Base-by-base conservation (phyloP, 2,888 invertebrate species). In the Noctua fimbriata region DNA sequence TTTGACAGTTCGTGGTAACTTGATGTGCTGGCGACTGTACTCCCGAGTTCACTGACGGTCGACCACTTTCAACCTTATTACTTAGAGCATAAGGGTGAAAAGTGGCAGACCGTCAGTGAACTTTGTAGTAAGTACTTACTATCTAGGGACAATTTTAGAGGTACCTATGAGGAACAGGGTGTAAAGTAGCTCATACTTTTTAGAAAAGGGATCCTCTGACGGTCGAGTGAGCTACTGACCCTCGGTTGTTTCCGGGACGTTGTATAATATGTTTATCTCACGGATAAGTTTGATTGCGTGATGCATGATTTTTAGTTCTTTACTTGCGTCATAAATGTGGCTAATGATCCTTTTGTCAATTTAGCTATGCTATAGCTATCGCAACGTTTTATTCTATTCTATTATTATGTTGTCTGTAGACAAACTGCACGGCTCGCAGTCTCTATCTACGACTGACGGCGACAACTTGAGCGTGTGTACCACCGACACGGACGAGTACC, bases 391-490 rank as follows among this genome's bases (percentile, higher is more conserved):
- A 63, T 28, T 63, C 0, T 36, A 67, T 67, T 67, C 0, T 28
- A 44, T 44, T 58, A 21, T 69, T 21, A 1, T 73, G 24, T 14
- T 28, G 44, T 24, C 60, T 85, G 0, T 90, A 96, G 96, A 95
- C 83, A 95, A 94, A 79, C 90, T 96, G 63, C 93, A 96, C 92
- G 95, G 96, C 0, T 95, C 96, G 0, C 95, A 94, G 81, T 94
- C 96, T 0, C 91, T 95, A 21, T 96, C 95, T 0, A 93, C 90
- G 63, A 90, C 94, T 0, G 96, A 96, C 78, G 96, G 96, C 4
- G 96, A 95, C 91, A 94, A 95, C 86, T 73, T 95, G 55, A 95
- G 95, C 88, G 88, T 96, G 21, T 95, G 96, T 78, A 95, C 96
- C 5, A 92, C 92, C 0, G 95, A 95, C 89, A 94, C 95, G 0